Conservation (phyloP, 2,888 invertebrate genomes). For the Lacanobia wlatinum region DNA sequence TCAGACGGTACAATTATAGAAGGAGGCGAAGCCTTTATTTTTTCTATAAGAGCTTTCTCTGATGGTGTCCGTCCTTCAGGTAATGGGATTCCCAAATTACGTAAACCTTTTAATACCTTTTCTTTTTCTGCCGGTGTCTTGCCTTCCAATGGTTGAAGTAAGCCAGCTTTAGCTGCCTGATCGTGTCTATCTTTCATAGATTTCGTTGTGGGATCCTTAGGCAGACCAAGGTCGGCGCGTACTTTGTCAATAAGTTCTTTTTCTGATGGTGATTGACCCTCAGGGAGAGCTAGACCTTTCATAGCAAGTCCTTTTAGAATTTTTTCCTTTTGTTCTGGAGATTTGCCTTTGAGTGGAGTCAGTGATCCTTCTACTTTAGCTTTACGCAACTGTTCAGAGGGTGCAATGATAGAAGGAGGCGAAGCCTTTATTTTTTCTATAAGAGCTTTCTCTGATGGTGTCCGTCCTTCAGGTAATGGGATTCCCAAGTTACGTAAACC, state of each 20-base stretch:
- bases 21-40: constrained; percentile 55
- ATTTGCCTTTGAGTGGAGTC: constrained; percentile 44
- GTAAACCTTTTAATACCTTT: constrained; percentile 61
- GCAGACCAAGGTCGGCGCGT: constrained; percentile 35
- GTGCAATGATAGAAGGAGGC: background rate
- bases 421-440: background rate
- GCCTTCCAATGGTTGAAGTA: background rate
- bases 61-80: constrained; percentile 63
- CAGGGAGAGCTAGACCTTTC: constrained; percentile 26
- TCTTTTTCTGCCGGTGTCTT: constrained; percentile 59
- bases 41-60: constrained; percentile 60
- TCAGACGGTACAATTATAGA: constrained; percentile 42
- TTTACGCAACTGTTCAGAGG: background rate
- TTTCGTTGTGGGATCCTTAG: constrained; percentile 19
- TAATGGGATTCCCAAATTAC: constrained; percentile 37
- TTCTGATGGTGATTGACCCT: constrained; percentile 37
- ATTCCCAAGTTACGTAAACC: background rate
- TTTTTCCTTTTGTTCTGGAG: constrained; percentile 24
- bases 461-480: constrained; percentile 13
- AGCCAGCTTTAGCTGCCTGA: background rate
- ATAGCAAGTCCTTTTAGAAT: constrained; percentile 62
- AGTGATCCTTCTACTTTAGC: constrained; percentile 23
- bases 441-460: constrained; percentile 12
- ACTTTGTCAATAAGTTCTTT: constrained; percentile 27
- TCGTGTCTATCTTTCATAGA: constrained; percentile 26